phyloP scores from a whole-genome alignment of 1,140 invertebrate species.

The Lutraria rhynchaena region DNA sequence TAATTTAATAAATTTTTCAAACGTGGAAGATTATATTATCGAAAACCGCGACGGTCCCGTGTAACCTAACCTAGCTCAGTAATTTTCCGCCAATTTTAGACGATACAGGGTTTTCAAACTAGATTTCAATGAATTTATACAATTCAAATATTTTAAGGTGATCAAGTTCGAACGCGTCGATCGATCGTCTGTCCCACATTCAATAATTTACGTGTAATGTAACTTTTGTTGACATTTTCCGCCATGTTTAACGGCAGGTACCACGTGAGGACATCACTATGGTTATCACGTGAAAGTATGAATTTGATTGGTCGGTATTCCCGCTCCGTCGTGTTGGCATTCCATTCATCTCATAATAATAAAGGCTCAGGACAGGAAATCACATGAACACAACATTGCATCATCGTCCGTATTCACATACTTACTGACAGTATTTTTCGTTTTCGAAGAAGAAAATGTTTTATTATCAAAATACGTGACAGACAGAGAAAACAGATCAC shows the following conservation, averaged over 20 bases:
- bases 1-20: too few species aligned
- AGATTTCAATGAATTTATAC: too few species aligned
- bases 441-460: conserved; percentile 1
- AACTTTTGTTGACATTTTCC: conserved; percentile 56
- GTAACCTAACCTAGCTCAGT: too few species aligned
- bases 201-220: conserved; percentile 6
- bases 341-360: conserved; percentile 69
- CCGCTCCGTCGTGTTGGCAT: conserved; percentile 64
- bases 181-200: conserved; percentile 7
- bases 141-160: conserved; percentile 32
- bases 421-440: too few species aligned
- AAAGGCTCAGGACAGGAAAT: neutral
- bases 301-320: conserved; percentile 64
- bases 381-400: conserved; percentile 43
- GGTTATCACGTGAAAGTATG: conserved; percentile 46
- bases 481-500: too few species aligned
- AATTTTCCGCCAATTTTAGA: too few species aligned
- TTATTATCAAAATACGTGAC: neutral
- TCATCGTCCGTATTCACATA: conserved; percentile 22
- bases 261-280: conserved; percentile 30
- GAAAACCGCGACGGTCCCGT: too few species aligned
- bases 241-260: conserved; percentile 28
- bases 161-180: conserved; percentile 31
- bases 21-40: too few species aligned
- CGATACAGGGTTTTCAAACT: too few species aligned